Evolutionary conservation across 2,888 invertebrate genomes (phyloP).

Genomic region (Trissolcus japonicus): DNA sequence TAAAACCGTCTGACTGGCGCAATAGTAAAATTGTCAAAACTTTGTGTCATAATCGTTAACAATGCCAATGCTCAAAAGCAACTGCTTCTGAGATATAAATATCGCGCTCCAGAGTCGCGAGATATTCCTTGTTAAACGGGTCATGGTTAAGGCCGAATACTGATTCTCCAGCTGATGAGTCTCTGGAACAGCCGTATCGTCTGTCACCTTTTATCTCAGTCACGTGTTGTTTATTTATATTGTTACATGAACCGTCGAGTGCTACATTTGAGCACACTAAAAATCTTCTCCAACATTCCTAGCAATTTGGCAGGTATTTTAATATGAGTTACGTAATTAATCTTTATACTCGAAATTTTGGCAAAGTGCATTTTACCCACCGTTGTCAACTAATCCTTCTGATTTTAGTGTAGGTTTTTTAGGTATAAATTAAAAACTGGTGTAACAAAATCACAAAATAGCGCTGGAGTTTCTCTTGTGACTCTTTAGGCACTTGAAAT

Average conservation of each 20-base stretch:
- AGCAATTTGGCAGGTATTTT: constrained; percentile 50
- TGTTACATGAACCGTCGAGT: too few species aligned
- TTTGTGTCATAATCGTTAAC: constrained; percentile 15
- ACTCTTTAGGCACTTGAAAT: too few species aligned
- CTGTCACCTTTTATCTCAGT: constrained; percentile 8
- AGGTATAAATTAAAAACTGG: too few species aligned
- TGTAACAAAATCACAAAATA: too few species aligned
- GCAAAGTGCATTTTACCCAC: constrained; percentile 4
- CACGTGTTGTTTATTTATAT: constrained; percentile 2
- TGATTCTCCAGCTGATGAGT: constrained; percentile 46
- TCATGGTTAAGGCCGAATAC: constrained; percentile 48
- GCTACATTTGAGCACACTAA: too few species aligned
- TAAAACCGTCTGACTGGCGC: constrained; percentile 1
- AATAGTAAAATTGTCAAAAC: constrained; percentile 18
- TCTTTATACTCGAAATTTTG: constrained; percentile 25
- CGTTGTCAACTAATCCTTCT: not conserved
- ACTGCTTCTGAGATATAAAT: constrained; percentile 35
- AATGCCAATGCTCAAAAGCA: constrained; percentile 1
- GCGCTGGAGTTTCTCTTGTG: too few species aligned
- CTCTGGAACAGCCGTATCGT: constrained; percentile 13
- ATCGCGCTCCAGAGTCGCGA: constrained; percentile 34
- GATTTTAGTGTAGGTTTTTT: not conserved
- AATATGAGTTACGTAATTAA: constrained; percentile 38
- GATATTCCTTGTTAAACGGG: constrained; percentile 18
- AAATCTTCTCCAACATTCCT: constrained; percentile 12